phyloP scores from a whole-genome alignment of 2,888 invertebrate genomes.

The Euplagia quadripunctaria region DNA sequence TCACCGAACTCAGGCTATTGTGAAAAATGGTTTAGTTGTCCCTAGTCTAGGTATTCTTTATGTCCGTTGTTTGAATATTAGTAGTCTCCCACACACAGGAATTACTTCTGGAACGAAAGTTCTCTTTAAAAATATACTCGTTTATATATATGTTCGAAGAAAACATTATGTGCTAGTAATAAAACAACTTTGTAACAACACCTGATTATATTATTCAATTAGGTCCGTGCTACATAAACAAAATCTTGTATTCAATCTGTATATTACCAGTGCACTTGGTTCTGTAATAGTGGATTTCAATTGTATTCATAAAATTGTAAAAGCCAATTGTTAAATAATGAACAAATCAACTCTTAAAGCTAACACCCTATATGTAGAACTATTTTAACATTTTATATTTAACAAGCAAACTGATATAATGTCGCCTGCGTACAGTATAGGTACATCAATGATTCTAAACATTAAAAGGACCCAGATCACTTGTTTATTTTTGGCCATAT shows the following conservation, averaged over 20 bases:
- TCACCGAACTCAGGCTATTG: no score
- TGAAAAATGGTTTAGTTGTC: no score
- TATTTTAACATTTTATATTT: conserved; percentile 13
- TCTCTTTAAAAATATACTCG: no score
- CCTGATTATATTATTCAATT: conserved; percentile 70
- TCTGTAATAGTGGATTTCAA: conserved; percentile 49
- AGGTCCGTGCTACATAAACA: conserved; percentile 59
- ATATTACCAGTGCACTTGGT: conserved; percentile 31
- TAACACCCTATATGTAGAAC: conserved; percentile 44
- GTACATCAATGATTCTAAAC: background rate
- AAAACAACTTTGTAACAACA: conserved; percentile 68
- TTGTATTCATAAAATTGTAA: conserved; percentile 47
- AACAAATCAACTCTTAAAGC: conserved; percentile 54
- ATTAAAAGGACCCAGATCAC: background rate
- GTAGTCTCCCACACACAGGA: no score
- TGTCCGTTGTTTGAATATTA: no score
- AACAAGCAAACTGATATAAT: conserved; percentile 13
- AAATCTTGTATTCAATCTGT: conserved; percentile 41
- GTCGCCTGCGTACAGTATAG: no score
- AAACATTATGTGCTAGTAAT: conserved; percentile 32
- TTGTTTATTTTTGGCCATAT: background rate
- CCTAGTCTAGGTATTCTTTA: no score
- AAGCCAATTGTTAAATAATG: conserved; percentile 46
- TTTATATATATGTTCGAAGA: no score
- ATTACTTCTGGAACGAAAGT: no score